Evolutionary conservation across 2,797 vertebrate genomes (phyloP), one percentile per base, ranked within the genome.

Genomic region (Pogonophryne albipinna): DNA sequence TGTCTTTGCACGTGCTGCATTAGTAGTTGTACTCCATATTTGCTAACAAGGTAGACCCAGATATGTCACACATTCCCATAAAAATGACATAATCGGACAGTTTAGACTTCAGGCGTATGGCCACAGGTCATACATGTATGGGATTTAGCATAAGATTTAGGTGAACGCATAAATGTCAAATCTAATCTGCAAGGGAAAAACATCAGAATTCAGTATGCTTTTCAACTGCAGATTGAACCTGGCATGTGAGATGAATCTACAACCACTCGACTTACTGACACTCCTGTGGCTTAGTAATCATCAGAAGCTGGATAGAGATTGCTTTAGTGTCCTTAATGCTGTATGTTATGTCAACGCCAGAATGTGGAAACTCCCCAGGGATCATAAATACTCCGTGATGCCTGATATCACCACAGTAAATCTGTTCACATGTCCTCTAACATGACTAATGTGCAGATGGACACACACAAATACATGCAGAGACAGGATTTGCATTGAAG

Each of bases 381-480:
- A 79, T 67, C 61, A 78, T 79, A 82, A 75, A 76, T 71, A 60
- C 27, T 50, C 47, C 27, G 55, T 3, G n/a, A 50, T 14, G 45
- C 71, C 71, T 59, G 49, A 45, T 50, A 67, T 74, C 49, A 52
- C 17, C 11, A 38, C 63, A 16, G 44, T 74, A 65, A 74, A 80
- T 66, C 52, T 77, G 51, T 49, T 60, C 6, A 10, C 45, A 67
- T 65, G 51, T 68, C 52, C 16, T 49, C 50, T 66, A 55, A 65
- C 74, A 65, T 63, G 65, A 70, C 14, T 12, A 51, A 34, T 13
- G 5, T 42, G 4, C 17, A 11, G n/a, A 68, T 17, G 49, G 11
- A 63, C 4, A 49, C 19, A 49, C 19, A 59, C 31, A 55, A 47
- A 51, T 27, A 57, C 52, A 38, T 60, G 34, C 15, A 31, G 23